phyloP scores from a whole-genome alignment of 92 coral and sea anemone genomes.

The Porites rus region DNA sequence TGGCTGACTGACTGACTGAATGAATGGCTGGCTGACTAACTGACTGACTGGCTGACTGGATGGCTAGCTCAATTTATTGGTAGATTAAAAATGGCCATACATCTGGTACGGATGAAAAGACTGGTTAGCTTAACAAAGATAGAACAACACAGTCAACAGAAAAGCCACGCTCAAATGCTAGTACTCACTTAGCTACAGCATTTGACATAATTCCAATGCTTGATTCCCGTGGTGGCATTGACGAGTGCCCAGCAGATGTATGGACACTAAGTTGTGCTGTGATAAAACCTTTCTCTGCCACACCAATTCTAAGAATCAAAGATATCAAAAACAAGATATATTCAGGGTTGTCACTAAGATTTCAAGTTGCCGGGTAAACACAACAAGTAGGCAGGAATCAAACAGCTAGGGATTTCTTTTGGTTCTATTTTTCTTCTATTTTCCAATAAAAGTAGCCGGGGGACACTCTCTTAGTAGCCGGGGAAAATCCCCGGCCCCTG shows the following conservation, averaged over 20 bases:
- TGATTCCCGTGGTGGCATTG: constrained; percentile 92
- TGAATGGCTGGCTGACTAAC: too few relatives aligned
- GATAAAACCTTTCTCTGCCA: constrained; percentile 90
- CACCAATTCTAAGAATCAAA: constrained; percentile 74
- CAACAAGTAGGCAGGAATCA: too few relatives aligned
- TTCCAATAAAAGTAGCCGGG: too few relatives aligned
- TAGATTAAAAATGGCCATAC: too few relatives aligned
- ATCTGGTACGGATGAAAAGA: neutral
- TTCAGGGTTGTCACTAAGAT: too few relatives aligned
- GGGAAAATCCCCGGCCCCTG: too few relatives aligned
- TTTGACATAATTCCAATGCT: constrained; percentile 92
- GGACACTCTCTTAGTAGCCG: too few relatives aligned
- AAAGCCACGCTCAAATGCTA: neutral
- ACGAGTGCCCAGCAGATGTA: constrained; percentile 84
- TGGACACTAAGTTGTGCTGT: constrained; percentile 72
- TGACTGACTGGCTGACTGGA: neutral
- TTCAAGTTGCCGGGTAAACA: too few relatives aligned
- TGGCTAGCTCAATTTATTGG: neutral
- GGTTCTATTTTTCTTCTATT: too few relatives aligned
- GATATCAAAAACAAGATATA: too few relatives aligned
- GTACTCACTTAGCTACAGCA: constrained; percentile 78
- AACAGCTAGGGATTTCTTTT: too few relatives aligned
- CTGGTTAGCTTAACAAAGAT: neutral
- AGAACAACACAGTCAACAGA: neutral
- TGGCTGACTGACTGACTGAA: neutral